Conservation (phyloP, 1,140 invertebrate species). For the Drosophila littoralis region DNA sequence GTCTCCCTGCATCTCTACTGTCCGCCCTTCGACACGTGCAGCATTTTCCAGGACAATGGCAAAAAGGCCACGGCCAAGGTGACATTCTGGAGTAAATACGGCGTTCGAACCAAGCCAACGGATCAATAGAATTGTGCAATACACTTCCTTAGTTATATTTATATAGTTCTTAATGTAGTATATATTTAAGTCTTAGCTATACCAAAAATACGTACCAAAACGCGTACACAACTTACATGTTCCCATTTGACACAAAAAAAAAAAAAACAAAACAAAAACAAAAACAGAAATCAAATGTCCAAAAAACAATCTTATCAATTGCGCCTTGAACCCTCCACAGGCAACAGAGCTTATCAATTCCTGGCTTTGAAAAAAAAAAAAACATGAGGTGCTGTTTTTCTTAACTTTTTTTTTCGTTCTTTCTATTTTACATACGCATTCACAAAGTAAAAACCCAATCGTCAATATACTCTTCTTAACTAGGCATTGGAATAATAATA, state of each 20-base stretch:
- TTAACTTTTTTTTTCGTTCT: background rate
- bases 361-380: background rate
- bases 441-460: background rate
- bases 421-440: background rate
- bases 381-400: background rate
- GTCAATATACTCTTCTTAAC: no score
- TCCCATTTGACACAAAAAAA: background rate
- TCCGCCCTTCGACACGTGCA: slow-evolving; percentile 95
- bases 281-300: background rate
- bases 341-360: background rate
- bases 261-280: background rate
- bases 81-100: slow-evolving; percentile 90
- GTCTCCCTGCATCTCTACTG: slow-evolving; percentile 98
- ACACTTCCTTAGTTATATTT: slow-evolving; percentile 32
- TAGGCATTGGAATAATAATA: no score
- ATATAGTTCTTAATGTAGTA: slow-evolving; percentile 31
- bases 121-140: slow-evolving; percentile 53
- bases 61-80: slow-evolving; percentile 86
- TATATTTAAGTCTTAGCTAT: slow-evolving; percentile 55
- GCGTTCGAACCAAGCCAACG: slow-evolving; percentile 63
- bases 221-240: background rate
- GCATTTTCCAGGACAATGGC: slow-evolving; percentile 96
- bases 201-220: slow-evolving; percentile 46
- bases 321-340: slow-evolving; percentile 8
- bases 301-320: slow-evolving; percentile 11